Evolutionary conservation across 2,888 invertebrate species (phyloP).

Genomic region (Polietes domitor): DNA sequence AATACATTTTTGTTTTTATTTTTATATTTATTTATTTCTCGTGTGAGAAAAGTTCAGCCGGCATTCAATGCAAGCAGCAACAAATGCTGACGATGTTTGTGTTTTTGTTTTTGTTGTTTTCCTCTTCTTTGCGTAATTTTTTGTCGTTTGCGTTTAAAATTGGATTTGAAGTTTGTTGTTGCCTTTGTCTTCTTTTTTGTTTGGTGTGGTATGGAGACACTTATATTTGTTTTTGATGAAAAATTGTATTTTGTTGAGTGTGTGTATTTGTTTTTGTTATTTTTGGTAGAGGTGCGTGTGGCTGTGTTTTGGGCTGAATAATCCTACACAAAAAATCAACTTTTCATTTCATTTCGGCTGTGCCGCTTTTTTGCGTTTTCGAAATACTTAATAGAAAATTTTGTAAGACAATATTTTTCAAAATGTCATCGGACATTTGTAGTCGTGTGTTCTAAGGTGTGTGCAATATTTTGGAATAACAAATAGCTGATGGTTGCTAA

Average conservation of each 20-base stretch:
- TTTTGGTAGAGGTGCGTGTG: slow-evolving; percentile 4
- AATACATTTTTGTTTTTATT: slow-evolving; percentile 22
- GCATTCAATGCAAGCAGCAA: slow-evolving; percentile 49
- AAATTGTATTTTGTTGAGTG: too few species aligned
- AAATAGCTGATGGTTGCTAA: too few species aligned
- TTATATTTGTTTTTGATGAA: slow-evolving; percentile 4
- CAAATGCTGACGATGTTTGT: neutral
- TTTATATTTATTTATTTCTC: slow-evolving; percentile 31
- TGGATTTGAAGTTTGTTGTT: slow-evolving; percentile 24
- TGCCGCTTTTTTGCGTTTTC: slow-evolving; percentile 17
- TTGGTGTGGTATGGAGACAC: slow-evolving; percentile 27
- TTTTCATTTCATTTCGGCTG: neutral
- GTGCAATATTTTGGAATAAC: neutral
- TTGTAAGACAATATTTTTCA: slow-evolving; percentile 22
- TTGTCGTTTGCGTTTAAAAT: slow-evolving; percentile 22
- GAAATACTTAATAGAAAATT: slow-evolving; percentile 30
- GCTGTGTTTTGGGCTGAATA: neutral
- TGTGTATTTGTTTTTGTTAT: neutral
- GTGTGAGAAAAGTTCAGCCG: slow-evolving; percentile 43
- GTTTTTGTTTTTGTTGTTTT: slow-evolving; percentile 15
- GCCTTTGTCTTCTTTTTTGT: neutral
- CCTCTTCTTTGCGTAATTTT: neutral
- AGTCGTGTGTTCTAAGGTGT: neutral
- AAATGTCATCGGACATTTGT: neutral
- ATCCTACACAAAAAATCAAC: slow-evolving; percentile 21